Evolutionary conservation across 2,113 vertebrate genomes (phyloP).

Genomic region (Hyla sarda): DNA sequence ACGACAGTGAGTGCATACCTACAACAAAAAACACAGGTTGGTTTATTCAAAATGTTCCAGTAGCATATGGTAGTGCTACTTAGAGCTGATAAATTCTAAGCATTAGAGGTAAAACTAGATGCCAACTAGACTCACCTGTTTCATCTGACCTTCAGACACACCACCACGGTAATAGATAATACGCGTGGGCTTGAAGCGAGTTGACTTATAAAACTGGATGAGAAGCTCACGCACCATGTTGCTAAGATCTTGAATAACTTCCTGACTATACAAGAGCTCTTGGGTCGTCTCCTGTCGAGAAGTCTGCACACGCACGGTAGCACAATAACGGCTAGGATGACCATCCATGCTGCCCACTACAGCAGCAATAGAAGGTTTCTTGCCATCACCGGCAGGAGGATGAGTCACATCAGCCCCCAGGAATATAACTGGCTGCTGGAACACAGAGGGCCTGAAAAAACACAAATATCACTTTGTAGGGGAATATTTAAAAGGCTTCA

Average conservation of each 20-base stretch:
- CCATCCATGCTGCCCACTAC: slow-evolving; percentile 99
- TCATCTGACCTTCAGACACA: slow-evolving; percentile 98
- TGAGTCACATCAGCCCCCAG: slow-evolving; percentile 90
- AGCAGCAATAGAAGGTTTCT: slow-evolving; percentile 95
- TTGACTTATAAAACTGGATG: slow-evolving; percentile 99
- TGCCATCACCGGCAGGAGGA: slow-evolving; percentile 93
- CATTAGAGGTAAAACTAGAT: not conserved
- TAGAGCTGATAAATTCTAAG: not conserved
- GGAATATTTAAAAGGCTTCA: not conserved
- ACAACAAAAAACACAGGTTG: no score
- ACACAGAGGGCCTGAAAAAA: slow-evolving; percentile 88
- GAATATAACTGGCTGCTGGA: slow-evolving; percentile 95
- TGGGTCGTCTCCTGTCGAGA: slow-evolving; percentile 94
- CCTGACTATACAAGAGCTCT: slow-evolving; percentile 96
- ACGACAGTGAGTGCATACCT: no score
- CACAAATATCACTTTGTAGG: not conserved
- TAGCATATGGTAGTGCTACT: no score
- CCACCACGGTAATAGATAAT: slow-evolving; percentile 98
- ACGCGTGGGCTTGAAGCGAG: slow-evolving; percentile 96
- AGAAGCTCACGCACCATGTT: slow-evolving; percentile 97
- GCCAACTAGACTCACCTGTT: slow-evolving; percentile 82
- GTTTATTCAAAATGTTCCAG: no score
- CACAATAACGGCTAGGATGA: slow-evolving; percentile 96
- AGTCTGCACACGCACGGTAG: slow-evolving; percentile 94
- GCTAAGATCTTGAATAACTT: slow-evolving; percentile 96